These are phyloP conservation scores for Azorinus chamasolen DNA, from an alignment of 2,888 invertebrate genomes.

Conservation along the genomic window DNA sequence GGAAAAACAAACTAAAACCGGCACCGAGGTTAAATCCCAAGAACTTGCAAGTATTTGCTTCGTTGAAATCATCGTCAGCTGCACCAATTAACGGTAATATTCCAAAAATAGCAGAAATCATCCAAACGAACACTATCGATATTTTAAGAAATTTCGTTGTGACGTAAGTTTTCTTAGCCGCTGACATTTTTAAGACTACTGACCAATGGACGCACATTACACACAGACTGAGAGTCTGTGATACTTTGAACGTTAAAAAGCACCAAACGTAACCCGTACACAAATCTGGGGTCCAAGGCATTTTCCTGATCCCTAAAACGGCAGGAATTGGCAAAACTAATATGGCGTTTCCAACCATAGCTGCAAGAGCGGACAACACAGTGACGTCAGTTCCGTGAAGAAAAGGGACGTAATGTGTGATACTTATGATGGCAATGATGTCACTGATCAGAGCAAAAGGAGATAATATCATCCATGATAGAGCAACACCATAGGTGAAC, in stretches of 20 bases:
- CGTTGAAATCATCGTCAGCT: slow-evolving; percentile 50
- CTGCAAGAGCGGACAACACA: slow-evolving; percentile 69
- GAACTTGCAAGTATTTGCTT: slow-evolving; percentile 66
- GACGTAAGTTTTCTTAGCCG: slow-evolving; percentile 63
- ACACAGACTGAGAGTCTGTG: slow-evolving; percentile 65
- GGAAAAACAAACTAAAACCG: slow-evolving; percentile 71
- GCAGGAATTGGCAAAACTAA: slow-evolving; percentile 73
- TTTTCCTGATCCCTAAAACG: slow-evolving; percentile 54
- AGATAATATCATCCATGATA: slow-evolving; percentile 75
- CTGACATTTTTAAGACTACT: slow-evolving; percentile 66
- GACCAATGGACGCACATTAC: slow-evolving; percentile 72
- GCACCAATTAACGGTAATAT: slow-evolving; percentile 70
- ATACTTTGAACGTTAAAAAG: slow-evolving; percentile 64
- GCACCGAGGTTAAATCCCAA: slow-evolving; percentile 70
- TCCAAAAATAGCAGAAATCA: slow-evolving; percentile 64
- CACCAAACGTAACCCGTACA: slow-evolving; percentile 73
- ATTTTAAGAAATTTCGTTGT: slow-evolving; percentile 68
- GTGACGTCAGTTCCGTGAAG: slow-evolving; percentile 79
- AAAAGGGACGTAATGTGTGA: slow-evolving; percentile 74
- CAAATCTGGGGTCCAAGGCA: slow-evolving; percentile 60
- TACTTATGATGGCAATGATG: slow-evolving; percentile 67
- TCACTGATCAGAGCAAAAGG: slow-evolving; percentile 74
- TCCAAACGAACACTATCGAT: slow-evolving; percentile 66
- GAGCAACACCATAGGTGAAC: slow-evolving; percentile 62
- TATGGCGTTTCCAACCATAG: slow-evolving; percentile 71